Evolutionary conservation across 2,888 invertebrate genomes (phyloP).

Genomic region (Lasioglossum figueresi): DNA sequence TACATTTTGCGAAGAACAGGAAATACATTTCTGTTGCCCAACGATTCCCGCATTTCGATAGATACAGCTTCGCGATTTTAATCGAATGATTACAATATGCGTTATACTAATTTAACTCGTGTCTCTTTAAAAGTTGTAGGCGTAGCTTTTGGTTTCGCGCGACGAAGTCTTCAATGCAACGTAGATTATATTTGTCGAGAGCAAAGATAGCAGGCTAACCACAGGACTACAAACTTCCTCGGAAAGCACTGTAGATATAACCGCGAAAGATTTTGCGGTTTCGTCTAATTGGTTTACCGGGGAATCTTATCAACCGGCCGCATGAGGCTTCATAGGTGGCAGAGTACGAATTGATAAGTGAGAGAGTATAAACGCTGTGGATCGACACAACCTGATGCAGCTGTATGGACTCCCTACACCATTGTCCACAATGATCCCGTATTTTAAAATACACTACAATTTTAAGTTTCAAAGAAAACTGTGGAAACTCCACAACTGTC

Average conservation of each 20-base stretch:
- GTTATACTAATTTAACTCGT: not conserved
- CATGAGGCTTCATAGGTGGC: slow-evolving; percentile 18
- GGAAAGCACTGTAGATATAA: slow-evolving; percentile 24
- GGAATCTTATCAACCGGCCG: slow-evolving; percentile 2
- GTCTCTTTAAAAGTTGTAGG: not conserved
- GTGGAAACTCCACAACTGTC: no score
- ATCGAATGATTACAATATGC: not conserved
- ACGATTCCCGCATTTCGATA: not conserved
- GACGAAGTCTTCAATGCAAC: not conserved
- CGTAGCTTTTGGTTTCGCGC: not conserved
- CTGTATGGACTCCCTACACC: not conserved
- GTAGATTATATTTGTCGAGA: not conserved
- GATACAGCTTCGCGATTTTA: not conserved
- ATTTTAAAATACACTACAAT: no score
- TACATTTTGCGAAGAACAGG: not conserved
- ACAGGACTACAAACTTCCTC: slow-evolving; percentile 28
- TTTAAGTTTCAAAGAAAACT: not conserved
- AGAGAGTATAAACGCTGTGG: not conserved
- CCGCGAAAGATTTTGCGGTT: slow-evolving; percentile 38
- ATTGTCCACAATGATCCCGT: no score
- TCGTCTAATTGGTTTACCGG: slow-evolving; percentile 31
- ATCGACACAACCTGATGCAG: not conserved
- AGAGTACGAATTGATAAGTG: not conserved
- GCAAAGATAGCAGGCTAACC: slow-evolving; percentile 22
- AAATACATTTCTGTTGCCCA: not conserved